Conservation (phyloP, 2,113 vertebrate species). For the Diadophis punctatus region DNA sequence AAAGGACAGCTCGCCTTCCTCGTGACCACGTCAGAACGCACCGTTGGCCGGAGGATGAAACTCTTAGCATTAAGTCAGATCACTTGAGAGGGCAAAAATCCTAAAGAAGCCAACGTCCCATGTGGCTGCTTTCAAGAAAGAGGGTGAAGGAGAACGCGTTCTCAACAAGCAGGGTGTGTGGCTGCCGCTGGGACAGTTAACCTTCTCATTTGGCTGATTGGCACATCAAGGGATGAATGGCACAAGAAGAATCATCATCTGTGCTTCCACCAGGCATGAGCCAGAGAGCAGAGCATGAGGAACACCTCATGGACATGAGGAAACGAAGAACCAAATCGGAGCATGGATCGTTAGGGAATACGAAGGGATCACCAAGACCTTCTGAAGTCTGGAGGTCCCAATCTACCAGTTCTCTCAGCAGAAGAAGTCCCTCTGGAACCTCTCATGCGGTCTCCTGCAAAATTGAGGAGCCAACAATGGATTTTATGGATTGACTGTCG, state of each 20-base stretch:
- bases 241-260: constrained; percentile 47
- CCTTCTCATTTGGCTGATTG: constrained; percentile 49
- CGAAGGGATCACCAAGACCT: neutral
- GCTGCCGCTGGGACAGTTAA: neutral
- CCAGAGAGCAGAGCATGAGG: rapidly evolving
- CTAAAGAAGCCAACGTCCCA: neutral
- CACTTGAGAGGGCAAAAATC: constrained; percentile 9
- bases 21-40: constrained; percentile 49
- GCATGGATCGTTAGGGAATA: neutral
- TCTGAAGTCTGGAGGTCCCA: neutral
- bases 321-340: no score
- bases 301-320: neutral
- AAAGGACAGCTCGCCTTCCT: constrained; percentile 41
- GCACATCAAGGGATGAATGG: constrained; percentile 48
- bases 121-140: neutral
- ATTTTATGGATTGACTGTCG: neutral
- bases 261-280: constrained; percentile 14
- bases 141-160: neutral
- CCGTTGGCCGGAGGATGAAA: constrained; percentile 48
- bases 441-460: rapidly evolving
- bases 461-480: neutral
- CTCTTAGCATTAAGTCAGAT: constrained; percentile 53
- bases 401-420: neutral
- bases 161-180: neutral
- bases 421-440: neutral